These are phyloP conservation scores for Glareola pratincola DNA, from an alignment of 2,113 vertebrate species.

Conservation along the genomic window DNA sequence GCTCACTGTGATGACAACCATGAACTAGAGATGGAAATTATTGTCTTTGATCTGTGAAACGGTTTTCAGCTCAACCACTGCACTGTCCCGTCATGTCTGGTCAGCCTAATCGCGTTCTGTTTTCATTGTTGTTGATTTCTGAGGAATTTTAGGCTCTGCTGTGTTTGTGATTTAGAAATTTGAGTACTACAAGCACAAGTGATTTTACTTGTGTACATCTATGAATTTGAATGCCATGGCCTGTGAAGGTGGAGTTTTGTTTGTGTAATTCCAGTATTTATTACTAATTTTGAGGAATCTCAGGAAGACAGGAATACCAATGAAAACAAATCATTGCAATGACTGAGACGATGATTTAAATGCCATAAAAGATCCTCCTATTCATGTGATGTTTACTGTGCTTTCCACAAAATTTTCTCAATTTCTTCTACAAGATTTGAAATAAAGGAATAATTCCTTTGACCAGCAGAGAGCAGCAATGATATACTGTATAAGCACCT, in stretches of 20 bases:
- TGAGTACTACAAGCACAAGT: neutral
- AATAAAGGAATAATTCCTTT: slow-evolving; percentile 52
- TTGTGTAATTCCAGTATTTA: neutral
- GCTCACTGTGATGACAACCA: neutral
- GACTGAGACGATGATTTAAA: neutral
- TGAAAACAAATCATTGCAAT: neutral
- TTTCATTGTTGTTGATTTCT: neutral
- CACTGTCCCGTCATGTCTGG: neutral
- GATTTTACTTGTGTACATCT: neutral
- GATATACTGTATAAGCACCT: slow-evolving; percentile 36
- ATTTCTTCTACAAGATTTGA: neutral
- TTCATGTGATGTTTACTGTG: neutral
- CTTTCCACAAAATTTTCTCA: neutral
- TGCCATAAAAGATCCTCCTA: neutral
- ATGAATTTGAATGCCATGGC: neutral
- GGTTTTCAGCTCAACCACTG: neutral
- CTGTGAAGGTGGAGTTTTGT: neutral
- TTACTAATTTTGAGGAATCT: neutral
- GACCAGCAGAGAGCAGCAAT: slow-evolving; percentile 80
- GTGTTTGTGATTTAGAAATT: neutral
- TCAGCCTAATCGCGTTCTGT: neutral
- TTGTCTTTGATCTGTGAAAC: neutral
- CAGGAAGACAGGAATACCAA: neutral
- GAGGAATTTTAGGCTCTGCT: neutral
- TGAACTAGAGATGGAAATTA: neutral